These are phyloP conservation scores for Nyctereutes procyonoides DNA, from an alignment of 2,113 vertebrate genomes.

Conservation along the genomic window DNA sequence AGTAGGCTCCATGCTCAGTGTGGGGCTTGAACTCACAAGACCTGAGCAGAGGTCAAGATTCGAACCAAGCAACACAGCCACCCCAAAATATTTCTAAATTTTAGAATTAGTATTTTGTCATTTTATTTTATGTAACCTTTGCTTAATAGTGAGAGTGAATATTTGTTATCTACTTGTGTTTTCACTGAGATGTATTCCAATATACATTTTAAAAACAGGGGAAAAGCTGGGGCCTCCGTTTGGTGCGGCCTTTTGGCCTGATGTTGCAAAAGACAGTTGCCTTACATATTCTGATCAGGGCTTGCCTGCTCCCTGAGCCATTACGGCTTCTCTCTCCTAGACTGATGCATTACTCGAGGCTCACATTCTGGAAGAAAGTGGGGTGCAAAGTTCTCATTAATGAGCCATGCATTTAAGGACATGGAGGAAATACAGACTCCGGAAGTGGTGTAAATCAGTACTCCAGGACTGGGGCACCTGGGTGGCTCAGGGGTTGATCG, in stretches of 20 bases:
- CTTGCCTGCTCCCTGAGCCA: accelerated
- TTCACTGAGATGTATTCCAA: neutral
- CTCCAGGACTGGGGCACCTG: too few species aligned
- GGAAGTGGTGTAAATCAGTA: too few species aligned
- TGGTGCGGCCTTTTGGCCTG: accelerated
- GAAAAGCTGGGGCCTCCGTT: accelerated
- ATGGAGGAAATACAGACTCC: neutral
- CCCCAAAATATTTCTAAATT: neutral
- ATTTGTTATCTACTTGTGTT: neutral
- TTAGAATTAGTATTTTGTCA: neutral
- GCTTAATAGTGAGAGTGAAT: neutral
- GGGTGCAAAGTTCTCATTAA: too few species aligned
- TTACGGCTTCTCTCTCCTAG: too few species aligned
- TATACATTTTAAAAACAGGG: neutral
- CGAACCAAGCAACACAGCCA: neutral
- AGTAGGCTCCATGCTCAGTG: neutral
- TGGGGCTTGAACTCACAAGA: neutral
- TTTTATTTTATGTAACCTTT: neutral
- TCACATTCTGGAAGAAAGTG: neutral
- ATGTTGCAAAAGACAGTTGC: accelerated
- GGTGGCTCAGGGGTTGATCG: too few species aligned
- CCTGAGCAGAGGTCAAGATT: neutral
- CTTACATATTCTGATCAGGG: neutral
- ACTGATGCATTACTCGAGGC: neutral
- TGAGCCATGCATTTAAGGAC: neutral